Conservation (phyloP, 2,797 vertebrate species). For the Hydrocynus forskahlii region DNA sequence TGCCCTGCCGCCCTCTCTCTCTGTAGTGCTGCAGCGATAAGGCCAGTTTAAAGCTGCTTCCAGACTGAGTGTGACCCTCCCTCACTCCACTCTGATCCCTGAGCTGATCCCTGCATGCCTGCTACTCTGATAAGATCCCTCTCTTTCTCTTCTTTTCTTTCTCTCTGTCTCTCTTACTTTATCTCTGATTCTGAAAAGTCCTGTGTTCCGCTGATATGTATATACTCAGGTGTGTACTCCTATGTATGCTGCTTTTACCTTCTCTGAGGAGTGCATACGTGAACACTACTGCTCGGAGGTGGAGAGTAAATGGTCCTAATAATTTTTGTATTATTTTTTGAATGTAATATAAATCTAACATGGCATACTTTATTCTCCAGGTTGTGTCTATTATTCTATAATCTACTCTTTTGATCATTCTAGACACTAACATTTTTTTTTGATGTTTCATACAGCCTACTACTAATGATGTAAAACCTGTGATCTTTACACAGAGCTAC, state of each 20-base stretch:
- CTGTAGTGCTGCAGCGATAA: slow-evolving; percentile 27
- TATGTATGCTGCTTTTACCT: background rate
- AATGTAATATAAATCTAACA: no score
- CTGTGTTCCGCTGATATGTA: background rate
- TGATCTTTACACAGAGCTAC: background rate
- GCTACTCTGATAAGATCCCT: slow-evolving; percentile 34
- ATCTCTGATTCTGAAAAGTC: slow-evolving; percentile 28
- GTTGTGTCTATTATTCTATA: background rate
- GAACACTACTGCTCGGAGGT: background rate
- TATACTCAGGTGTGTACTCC: background rate
- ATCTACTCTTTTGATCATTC: background rate
- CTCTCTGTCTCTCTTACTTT: slow-evolving; percentile 31
- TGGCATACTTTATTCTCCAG: no score
- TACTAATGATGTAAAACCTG: background rate
- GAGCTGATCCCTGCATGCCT: slow-evolving; percentile 42
- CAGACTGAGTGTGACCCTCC: slow-evolving; percentile 23
- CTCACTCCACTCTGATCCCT: slow-evolving; percentile 42
- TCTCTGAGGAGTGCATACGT: background rate
- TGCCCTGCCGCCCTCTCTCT: background rate
- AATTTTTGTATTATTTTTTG: background rate
- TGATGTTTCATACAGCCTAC: background rate
- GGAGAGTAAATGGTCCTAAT: background rate
- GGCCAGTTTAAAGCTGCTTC: slow-evolving; percentile 26
- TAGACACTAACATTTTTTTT: background rate
- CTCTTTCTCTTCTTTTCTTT: slow-evolving; percentile 13